These are phyloP conservation scores for Cataglyphis hispanica DNA, from an alignment of 1,140 invertebrate species.

Conservation along the genomic window DNA sequence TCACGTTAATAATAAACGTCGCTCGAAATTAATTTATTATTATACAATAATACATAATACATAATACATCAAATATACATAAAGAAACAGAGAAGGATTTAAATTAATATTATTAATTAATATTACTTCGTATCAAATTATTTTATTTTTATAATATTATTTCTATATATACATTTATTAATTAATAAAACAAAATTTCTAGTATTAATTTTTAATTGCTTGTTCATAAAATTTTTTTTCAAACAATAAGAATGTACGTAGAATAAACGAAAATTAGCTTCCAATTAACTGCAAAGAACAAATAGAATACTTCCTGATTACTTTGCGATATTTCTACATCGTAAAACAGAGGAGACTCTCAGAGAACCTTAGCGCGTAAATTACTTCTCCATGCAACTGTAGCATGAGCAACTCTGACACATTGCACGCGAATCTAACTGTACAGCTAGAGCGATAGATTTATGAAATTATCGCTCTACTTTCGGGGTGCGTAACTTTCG, in stretches of 20 bases:
- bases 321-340: slow-evolving; percentile 27
- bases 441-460: slow-evolving; percentile 44
- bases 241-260: slow-evolving; percentile 15
- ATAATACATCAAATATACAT: background rate
- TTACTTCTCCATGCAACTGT: background rate
- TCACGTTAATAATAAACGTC: background rate
- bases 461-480: slow-evolving; percentile 57
- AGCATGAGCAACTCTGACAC: slow-evolving; percentile 30
- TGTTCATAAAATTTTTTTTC: background rate
- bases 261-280: slow-evolving; percentile 25
- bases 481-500: slow-evolving; percentile 52
- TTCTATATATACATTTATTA: background rate
- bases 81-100: background rate
- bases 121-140: background rate
- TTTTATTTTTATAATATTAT: background rate
- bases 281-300: background rate
- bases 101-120: slow-evolving; percentile 5
- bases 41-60: background rate
- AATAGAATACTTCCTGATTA: slow-evolving; percentile 22
- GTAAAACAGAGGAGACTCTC: slow-evolving; percentile 23
- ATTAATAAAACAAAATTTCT: background rate
- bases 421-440: slow-evolving; percentile 3
- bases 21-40: background rate
- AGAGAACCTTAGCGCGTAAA: slow-evolving; percentile 15
- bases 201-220: slow-evolving; percentile 10